Conservation (phyloP, 2,797 vertebrate genomes). For the Masticophis lateralis region DNA sequence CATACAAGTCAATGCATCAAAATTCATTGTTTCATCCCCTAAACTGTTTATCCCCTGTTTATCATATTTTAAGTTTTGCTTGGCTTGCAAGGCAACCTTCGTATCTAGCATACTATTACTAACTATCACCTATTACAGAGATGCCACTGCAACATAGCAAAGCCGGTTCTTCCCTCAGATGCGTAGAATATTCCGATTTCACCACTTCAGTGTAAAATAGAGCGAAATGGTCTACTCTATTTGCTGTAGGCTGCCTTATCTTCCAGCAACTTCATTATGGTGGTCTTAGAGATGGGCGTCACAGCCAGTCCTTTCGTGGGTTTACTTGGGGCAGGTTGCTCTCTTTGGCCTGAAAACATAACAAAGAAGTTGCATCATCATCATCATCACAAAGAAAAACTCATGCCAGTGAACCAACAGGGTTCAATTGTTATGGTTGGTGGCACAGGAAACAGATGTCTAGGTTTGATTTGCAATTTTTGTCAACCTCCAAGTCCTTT, state of each 20-base stretch:
- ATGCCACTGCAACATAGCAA: background rate
- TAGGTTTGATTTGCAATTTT: background rate
- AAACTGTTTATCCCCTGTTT: background rate
- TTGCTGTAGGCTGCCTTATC: constrained; percentile 60
- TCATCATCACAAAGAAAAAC: background rate
- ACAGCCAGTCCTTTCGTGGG: constrained; percentile 26
- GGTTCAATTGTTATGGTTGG: background rate
- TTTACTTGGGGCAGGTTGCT: background rate
- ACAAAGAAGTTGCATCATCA: background rate
- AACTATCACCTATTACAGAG: background rate
- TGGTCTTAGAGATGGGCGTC: background rate
- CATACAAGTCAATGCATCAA: background rate
- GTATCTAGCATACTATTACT: background rate
- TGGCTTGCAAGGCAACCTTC: background rate
- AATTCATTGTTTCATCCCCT: background rate
- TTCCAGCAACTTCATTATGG: constrained; percentile 11
- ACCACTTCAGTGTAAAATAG: background rate
- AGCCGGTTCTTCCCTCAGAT: background rate
- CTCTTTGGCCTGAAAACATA: constrained; percentile 50
- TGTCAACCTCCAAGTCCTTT: background rate
- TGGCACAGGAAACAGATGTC: background rate
- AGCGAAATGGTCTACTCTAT: background rate
- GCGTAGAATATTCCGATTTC: background rate
- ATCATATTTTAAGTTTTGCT: background rate
- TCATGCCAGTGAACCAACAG: background rate